These are phyloP conservation scores for Saguinus imperator DNA, from an alignment of 2,113 vertebrate genomes.

Conservation along the genomic window DNA sequence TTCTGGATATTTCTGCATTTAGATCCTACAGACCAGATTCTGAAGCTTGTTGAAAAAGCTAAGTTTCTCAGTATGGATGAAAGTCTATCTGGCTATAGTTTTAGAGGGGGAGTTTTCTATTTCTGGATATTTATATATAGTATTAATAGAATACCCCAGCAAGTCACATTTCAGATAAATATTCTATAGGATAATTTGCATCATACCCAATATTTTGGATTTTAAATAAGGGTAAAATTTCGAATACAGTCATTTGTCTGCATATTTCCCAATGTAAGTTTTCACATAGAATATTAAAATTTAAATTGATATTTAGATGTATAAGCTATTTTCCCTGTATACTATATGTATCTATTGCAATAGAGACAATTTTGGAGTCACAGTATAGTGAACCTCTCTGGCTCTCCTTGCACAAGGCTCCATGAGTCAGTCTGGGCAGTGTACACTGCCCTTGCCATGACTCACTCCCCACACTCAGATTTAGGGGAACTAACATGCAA, in stretches of 20 bases:
- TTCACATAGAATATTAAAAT: slow-evolving; percentile 21
- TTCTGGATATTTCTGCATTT: slow-evolving; percentile 60
- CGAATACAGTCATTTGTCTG: slow-evolving; percentile 36
- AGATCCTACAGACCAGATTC: slow-evolving; percentile 66
- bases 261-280: slow-evolving; percentile 44
- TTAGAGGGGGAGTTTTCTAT: slow-evolving; percentile 68
- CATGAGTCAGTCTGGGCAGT: background rate
- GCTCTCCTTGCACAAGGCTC: background rate
- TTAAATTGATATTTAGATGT: background rate
- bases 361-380: background rate
- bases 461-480: background rate
- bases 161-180: slow-evolving; percentile 65
- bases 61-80: slow-evolving; percentile 72
- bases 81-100: slow-evolving; percentile 66
- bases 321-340: slow-evolving; percentile 35
- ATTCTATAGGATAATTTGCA: slow-evolving; percentile 69
- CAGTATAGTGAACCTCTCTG: background rate
- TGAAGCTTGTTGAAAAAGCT: slow-evolving; percentile 70
- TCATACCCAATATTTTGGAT: slow-evolving; percentile 61
- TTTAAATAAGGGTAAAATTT: slow-evolving; percentile 69
- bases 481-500: background rate
- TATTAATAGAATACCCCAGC: slow-evolving; percentile 65
- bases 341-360: background rate
- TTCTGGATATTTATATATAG: slow-evolving; percentile 66
- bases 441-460: background rate